Evolutionary conservation across 2,113 vertebrate genomes (phyloP).

Genomic region (Grallaria varia): DNA sequence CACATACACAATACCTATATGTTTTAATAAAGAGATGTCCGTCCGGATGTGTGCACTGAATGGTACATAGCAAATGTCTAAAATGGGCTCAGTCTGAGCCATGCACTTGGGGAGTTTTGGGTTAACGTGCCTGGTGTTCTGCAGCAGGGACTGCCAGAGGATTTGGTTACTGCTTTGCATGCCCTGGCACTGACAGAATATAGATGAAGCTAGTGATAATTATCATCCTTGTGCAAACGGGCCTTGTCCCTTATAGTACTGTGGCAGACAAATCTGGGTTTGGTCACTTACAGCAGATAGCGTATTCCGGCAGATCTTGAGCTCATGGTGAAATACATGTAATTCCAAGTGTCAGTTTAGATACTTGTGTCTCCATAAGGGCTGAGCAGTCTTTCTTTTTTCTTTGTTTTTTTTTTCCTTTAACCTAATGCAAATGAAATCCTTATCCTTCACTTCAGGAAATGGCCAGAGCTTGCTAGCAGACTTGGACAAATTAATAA

Average conservation of each 20-base stretch:
- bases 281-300: background rate
- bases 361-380: background rate
- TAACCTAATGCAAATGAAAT: background rate
- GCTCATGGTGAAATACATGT: background rate
- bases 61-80: background rate
- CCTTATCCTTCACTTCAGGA: background rate
- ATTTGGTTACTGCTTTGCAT: background rate
- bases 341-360: background rate
- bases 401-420: background rate
- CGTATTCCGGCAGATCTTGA: background rate
- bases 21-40: background rate
- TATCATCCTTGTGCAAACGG: background rate
- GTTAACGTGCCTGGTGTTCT: background rate
- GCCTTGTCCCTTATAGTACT: background rate
- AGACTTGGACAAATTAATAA: background rate
- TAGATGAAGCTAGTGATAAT: background rate
- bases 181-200: background rate
- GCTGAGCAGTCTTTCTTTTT: background rate
- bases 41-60: background rate
- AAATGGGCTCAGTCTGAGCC: background rate
- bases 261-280: background rate
- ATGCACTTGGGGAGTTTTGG: background rate
- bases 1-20: background rate
- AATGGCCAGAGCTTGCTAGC: background rate
- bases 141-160: background rate